Base-by-base conservation (phyloP, 2,797 vertebrate genomes). In the Syngnathus rostellatus region DNA sequence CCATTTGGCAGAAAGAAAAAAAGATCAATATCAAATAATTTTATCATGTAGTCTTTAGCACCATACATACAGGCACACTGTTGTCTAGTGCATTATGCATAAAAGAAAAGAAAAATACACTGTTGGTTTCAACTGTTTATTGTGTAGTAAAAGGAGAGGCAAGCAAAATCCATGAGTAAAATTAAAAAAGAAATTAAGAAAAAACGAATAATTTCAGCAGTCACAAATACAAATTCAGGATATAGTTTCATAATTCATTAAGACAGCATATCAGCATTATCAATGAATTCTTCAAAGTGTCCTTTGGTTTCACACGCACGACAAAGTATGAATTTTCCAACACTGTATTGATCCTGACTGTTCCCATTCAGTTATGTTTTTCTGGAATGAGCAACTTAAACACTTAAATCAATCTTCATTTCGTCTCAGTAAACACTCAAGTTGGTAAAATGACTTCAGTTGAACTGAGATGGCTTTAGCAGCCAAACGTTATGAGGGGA, bases 401-500 rank as follows among this genome's bases (percentile, higher is more conserved):
- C 14, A 58, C 53, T 31, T 58, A 8, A 11, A 12, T 14, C 12
- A 38, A 58, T 38, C 43, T 53, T 72, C 66, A 62, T 62, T 21
- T 72, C 60, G 65, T 77, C 67, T 62, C 23, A 43, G 72, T 78
- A 81, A 83, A 84, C 77, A 78, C 43, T 46, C 64, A 14, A 76
- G 57, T 63, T 63, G 68, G 65, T 72, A 60, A 77, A 83, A 79
- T 50, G 0, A 69, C 23, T 63, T 48, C 11, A 39, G 23, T 21
- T 83, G 77, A 63, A 40, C n/a, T 37, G 67, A 75, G 71, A 78
- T 72, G 82, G 70, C 74, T 78, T 75, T 71, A 83, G 80, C 83
- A 93, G 90, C 90, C 79, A 76, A 85, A 88, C 74, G 81, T 73
- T 60, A 87, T 86, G 80, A 86, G 82, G 91, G 83, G 85, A 90